Conservation (phyloP, 1,140 invertebrate species). For the Meloidogyne floridensis region DNA sequence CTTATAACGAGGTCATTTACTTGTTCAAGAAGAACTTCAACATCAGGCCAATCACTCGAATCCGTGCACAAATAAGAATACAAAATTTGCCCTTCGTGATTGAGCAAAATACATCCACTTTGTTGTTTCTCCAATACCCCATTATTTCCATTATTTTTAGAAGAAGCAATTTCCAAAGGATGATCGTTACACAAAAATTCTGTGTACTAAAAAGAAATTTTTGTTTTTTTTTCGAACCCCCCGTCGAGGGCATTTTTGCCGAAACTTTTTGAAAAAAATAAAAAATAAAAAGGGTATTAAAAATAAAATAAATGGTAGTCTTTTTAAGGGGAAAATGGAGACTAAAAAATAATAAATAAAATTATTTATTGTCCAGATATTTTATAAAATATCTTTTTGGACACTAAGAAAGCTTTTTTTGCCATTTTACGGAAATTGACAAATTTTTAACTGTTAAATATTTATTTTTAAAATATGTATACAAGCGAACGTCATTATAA, state of each 20-base stretch:
- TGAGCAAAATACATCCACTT: slow-evolving; percentile 38
- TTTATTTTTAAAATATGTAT: not conserved
- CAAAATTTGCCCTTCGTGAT: slow-evolving; percentile 18
- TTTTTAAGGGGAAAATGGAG: too few species aligned
- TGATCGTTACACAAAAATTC: slow-evolving; percentile 42
- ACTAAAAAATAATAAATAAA: too few species aligned
- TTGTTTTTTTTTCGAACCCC: not conserved
- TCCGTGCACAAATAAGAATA: slow-evolving; percentile 36
- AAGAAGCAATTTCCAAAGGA: slow-evolving; percentile 14
- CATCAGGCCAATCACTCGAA: slow-evolving; percentile 39
- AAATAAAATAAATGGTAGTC: too few species aligned
- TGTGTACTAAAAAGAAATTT: slow-evolving; percentile 27
- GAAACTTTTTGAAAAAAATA: too few species aligned
- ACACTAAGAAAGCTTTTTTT: too few species aligned
- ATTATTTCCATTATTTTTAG: slow-evolving; percentile 1
- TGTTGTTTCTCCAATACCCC: slow-evolving; percentile 11
- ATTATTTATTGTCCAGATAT: too few species aligned
- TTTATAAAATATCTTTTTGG: too few species aligned
- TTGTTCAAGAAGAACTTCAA: slow-evolving; percentile 37
- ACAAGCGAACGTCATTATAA: too few species aligned
- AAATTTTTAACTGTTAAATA: not conserved
- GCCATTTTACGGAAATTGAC: too few species aligned
- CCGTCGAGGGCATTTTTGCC: too few species aligned
- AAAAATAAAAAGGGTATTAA: too few species aligned
- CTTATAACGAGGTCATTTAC: not conserved